phyloP scores from a whole-genome alignment of 2,888 invertebrate genomes.

The Lydus trimaculatus region DNA sequence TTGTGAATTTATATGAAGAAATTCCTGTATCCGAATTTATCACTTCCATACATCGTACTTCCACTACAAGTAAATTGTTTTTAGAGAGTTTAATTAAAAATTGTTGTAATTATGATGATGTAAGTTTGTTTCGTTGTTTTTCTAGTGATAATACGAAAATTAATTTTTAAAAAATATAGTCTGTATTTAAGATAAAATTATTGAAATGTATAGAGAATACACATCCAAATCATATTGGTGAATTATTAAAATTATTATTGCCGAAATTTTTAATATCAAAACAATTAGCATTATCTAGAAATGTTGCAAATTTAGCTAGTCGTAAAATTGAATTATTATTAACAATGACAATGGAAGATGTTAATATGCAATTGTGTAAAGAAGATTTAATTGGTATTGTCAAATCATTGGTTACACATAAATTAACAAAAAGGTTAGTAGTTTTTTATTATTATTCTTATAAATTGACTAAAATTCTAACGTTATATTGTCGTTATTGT shows the following conservation, averaged over 20 bases:
- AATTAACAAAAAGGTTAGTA: slow-evolving; percentile 68
- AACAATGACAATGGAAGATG: slow-evolving; percentile 67
- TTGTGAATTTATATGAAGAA: slow-evolving; percentile 71
- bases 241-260: slow-evolving; percentile 69
- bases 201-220: slow-evolving; percentile 74
- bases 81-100: slow-evolving; percentile 75
- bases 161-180: slow-evolving; percentile 57
- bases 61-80: slow-evolving; percentile 74
- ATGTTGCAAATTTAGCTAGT: slow-evolving; percentile 77
- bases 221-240: slow-evolving; percentile 75
- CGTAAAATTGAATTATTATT: slow-evolving; percentile 73
- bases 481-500: background rate
- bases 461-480: background rate
- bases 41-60: slow-evolving; percentile 67
- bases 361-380: slow-evolving; percentile 70
- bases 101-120: slow-evolving; percentile 52
- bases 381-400: slow-evolving; percentile 74
- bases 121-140: slow-evolving; percentile 37
- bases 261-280: slow-evolving; percentile 72
- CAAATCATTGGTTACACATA: slow-evolving; percentile 66
- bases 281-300: slow-evolving; percentile 71
- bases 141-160: background rate
- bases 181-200: slow-evolving; percentile 72
- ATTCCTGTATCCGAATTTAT: slow-evolving; percentile 71
- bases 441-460: background rate